A percentile compares a stretch with the other conserved stretches of the same genome.
Evolutionary conservation across 2,113 vertebrate genomes (phyloP).

Genomic region (Muntiacus muntjak): DNA sequence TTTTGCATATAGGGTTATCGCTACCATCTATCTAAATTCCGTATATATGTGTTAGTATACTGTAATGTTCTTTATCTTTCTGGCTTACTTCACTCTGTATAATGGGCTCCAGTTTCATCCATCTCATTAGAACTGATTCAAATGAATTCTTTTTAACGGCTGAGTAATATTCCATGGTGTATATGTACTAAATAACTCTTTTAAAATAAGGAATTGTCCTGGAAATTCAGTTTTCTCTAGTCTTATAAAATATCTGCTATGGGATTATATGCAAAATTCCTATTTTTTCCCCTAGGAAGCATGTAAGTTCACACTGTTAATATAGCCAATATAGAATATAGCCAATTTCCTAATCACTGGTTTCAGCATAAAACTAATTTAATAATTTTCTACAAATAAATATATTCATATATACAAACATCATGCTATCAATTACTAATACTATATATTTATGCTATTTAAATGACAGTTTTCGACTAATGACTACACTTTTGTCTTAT

Average conservation of each 20-base stretch:
- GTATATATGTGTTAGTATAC: no score
- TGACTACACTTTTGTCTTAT: not conserved
- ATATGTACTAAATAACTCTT: not conserved
- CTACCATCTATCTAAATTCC: no score
- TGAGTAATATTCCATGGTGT: no score
- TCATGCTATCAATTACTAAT: not conserved
- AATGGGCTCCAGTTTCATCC: no score
- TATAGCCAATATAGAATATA: not conserved
- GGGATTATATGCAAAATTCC: not conserved
- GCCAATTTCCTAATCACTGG: not conserved
- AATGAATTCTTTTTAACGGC: no score
- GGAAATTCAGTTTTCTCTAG: not conserved
- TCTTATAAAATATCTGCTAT: not conserved
- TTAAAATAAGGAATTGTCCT: not conserved
- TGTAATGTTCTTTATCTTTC: no score
- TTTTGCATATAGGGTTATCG: no score
- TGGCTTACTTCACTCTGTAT: no score
- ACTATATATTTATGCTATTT: not conserved
- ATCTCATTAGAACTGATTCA: no score
- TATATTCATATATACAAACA: not conserved
- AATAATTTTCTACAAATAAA: not conserved
- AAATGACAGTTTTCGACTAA: not conserved
- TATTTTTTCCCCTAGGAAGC: not conserved
- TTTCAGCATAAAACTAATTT: not conserved
- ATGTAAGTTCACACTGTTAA: not conserved